Percentiles rank a stretch among this genome's conserved stretches.
Evolutionary conservation across 2,113 vertebrate genomes (phyloP).

Genomic region (Dicentrarchus labrax): DNA sequence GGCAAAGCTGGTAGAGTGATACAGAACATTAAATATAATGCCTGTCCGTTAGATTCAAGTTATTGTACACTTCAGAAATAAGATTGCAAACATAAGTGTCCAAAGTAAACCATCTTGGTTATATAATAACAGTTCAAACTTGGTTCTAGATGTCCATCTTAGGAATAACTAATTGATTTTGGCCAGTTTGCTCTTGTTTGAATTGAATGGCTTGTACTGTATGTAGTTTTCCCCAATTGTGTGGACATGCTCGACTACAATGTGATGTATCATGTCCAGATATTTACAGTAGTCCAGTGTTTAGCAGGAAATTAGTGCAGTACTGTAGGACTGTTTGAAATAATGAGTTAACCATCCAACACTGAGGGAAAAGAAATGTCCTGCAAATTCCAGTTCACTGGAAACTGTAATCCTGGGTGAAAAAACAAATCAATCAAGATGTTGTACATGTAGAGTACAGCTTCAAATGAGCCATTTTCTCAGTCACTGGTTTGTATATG

Average conservation of each 20-base stretch:
- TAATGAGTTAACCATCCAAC: constrained; percentile 57
- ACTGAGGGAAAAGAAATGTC: constrained; percentile 61
- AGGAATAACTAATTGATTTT: constrained; percentile 75
- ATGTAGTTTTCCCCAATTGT: constrained; percentile 74
- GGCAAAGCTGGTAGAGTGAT: constrained; percentile 71
- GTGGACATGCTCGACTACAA: constrained; percentile 75
- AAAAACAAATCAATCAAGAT: constrained; percentile 48
- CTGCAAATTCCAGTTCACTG: constrained; percentile 66
- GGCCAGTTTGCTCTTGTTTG: constrained; percentile 81
- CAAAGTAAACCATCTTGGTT: constrained; percentile 80
- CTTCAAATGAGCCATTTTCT: constrained; percentile 84
- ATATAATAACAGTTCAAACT: constrained; percentile 66
- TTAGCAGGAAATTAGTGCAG: constrained; percentile 79
- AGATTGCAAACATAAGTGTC: constrained; percentile 74
- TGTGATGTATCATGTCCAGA: constrained; percentile 77
- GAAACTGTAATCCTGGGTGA: constrained; percentile 58
- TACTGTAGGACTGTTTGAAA: constrained; percentile 75
- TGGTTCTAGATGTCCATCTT: constrained; percentile 77
- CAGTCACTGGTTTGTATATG: constrained; percentile 86
- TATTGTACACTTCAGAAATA: constrained; percentile 77
- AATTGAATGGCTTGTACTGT: constrained; percentile 80
- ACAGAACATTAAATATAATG: constrained; percentile 73
- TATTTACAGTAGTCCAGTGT: constrained; percentile 79
- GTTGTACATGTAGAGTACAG: constrained; percentile 74
- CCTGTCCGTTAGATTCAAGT: constrained; percentile 79